Evolutionary conservation across 1,140 invertebrate genomes (phyloP), one percentile per base, ranked within the genome.

Genomic region (Habropoda laboriosa): DNA sequence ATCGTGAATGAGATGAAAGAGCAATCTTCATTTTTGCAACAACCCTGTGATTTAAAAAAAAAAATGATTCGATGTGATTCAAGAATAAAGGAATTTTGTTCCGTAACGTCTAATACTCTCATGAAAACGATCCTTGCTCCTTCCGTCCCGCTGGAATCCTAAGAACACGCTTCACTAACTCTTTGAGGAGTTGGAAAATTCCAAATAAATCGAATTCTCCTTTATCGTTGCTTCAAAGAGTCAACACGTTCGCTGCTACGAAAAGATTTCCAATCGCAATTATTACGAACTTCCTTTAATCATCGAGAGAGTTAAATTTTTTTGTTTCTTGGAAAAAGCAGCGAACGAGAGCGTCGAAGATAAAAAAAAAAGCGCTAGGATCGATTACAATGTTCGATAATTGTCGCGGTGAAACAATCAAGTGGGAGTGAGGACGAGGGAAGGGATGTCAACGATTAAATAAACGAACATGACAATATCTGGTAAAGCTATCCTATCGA

Each of bases 101-200:
- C 30, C 24, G 49, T 3, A 8, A 10, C 21, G n/a, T 3, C n/a
- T 40, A 70, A 77, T 77, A 16, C 64, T 71, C 66, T 70, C 75
- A 24, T 35, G 24, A 8, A 30, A 68, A 68, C 27, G 21, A 68
- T 32, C 32, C 42, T 38, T 64, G 55, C 75, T 83, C 66, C 76
- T 78, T 79, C 76, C 81, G 47, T 74, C 77, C 71, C 76, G 64
- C 70, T n/a, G 53, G 63, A 79, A 83, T 53, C 61, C 53, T 24
- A 40, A 55, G 18, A 55, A 45, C 61, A 77, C 72, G 45, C 38
- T 58, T 49, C 45, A 60, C 61, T 63, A 57, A 64, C 67, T 32
- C 42, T 35, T 32, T 12, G 42, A 49, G 18, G 27, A 13, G 3
- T n/a, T n/a, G n/a, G 30, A 60, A 16, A 30, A 32, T 4, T 16